A percentile compares a stretch with the other conserved stretches of the same genome.
Conservation (phyloP, 2,113 vertebrate species). For the Desmodus rotundus region DNA sequence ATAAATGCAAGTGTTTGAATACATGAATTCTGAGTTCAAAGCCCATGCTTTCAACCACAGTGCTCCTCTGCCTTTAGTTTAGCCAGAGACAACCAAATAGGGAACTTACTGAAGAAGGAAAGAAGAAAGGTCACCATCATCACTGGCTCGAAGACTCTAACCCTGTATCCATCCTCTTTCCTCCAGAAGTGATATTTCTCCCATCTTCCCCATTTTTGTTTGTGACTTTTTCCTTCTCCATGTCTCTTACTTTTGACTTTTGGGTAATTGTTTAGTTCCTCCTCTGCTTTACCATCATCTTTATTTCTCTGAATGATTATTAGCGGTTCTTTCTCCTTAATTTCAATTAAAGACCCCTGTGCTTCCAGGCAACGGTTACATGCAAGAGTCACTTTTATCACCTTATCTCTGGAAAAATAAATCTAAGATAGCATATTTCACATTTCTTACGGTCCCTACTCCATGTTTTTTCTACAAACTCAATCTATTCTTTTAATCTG, state of each 20-base stretch:
- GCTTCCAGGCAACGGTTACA: not conserved
- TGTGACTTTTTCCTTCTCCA: not conserved
- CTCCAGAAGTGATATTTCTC: not conserved
- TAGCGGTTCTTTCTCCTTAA: not conserved
- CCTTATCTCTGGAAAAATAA: not conserved
- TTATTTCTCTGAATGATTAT: not conserved
- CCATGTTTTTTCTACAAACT: not conserved
- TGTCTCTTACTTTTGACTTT: not conserved
- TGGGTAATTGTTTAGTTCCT: not conserved
- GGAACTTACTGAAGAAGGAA: not conserved
- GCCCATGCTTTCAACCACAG: not conserved
- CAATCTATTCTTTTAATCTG: not conserved
- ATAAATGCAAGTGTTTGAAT: not conserved
- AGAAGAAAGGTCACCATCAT: not conserved
- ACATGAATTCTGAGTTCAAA: not conserved
- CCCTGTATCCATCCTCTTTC: not conserved
- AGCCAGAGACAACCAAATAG: not conserved
- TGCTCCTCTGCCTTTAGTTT: not conserved
- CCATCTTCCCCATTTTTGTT: not conserved
- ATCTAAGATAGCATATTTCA: not conserved
- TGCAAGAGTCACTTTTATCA: not conserved
- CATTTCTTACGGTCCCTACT: not conserved
- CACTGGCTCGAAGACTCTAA: not conserved
- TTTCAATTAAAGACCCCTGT: not conserved
- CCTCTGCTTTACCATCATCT: not conserved